Evolutionary conservation across 2,113 vertebrate genomes (phyloP), one percentile per base, ranked within the genome.

Genomic region (Ceyx melanurus): DNA sequence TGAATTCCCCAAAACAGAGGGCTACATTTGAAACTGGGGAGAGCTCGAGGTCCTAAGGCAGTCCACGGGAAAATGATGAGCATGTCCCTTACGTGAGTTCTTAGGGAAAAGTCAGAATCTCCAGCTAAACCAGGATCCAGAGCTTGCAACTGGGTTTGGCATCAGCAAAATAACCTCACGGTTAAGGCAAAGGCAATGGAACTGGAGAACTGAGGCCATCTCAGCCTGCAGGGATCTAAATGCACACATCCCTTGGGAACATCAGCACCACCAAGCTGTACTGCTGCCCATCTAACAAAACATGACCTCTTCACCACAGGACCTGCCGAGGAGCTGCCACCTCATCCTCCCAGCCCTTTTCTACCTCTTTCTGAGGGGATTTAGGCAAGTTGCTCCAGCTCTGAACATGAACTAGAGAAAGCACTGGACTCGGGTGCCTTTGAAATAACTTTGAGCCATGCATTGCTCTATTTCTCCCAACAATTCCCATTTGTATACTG

Each of bases 131-230:
- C 37, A 40, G 60, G 51, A 79, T 42, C 78, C 74, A 25, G 53
- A 79, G 56, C 64, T 58, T 23, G 14, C 56, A 70, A 0, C 37
- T 45, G 17, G 42, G 9, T 80, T 91, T 93, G 57, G 56, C 62
- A 50, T 31, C 25, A 18, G 58, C 62, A 70, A 35, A 85, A 61
- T 12, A 57, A 51, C 20, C 64, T 50, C 25, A 20, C 0, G 0
- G 31, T 33, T 46, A 54, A 48, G 75, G 60, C 71, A 70, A 68
- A 62, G 79, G 22, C 64, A 54, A 58, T 54, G 79, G 89, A 85
- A 54, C 6, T 0, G 0, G 88, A 66, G 51, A 73, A 33, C 60
- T 62, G 0, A 0, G 4, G 53, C 57, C 0, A 0, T 40, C n/a
- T 50, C 58, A 58, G 60, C 82, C 72, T 58, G 82, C 33, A 26